Base-by-base conservation (phyloP, 2,113 vertebrate species). In the Petrocephalus microphthalmus region DNA sequence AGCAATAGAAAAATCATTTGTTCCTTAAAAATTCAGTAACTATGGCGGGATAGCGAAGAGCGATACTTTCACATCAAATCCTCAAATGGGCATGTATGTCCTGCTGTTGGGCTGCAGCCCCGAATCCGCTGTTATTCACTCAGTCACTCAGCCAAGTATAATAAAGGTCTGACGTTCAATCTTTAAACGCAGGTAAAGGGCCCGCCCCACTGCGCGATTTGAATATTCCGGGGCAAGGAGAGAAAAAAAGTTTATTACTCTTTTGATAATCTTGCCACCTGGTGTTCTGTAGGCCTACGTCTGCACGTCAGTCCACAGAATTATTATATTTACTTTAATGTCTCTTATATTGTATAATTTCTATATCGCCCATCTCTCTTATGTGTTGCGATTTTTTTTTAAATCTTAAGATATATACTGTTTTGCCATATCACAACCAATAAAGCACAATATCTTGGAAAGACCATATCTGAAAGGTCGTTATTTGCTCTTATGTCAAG, bases 241-340 rank as follows among this genome's bases (percentile, higher is more conserved):
- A 94, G 92, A 92, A 90, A 53, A 78, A 78, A 17, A 78, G 17
- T 37, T 37, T 37, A 78, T 37, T 19, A 42, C 91, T 89, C 88
- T 0, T 91, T 90, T 53, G 89, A 94, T 93, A 89, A 93, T 94
- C 93, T 94, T 94, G 95, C 95, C 95, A 95, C 95, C 95, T 96
- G 95, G 93, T 90, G 95, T 93, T 95, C 94, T 94, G 94, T 83
- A 67, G 60, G 60, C n/a, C n/a, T 67, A 49, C 20, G 47, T 82
- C 19, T 15, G 3, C 45, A 22, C 45, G 20, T 20, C 7, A 83
- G 10, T 10, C 10, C 25, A n/a, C 60, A 49, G 47, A 49, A 49
- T 49, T 49, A 7, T 49, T 54, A 78, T 42, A 19, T 78, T 78
- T 78, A 37, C 37, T 7, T 78, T 54, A 13, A 2, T 78, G 4